phyloP scores from a whole-genome alignment of 2,797 vertebrate genomes.

The Crocidura indochinensis region DNA sequence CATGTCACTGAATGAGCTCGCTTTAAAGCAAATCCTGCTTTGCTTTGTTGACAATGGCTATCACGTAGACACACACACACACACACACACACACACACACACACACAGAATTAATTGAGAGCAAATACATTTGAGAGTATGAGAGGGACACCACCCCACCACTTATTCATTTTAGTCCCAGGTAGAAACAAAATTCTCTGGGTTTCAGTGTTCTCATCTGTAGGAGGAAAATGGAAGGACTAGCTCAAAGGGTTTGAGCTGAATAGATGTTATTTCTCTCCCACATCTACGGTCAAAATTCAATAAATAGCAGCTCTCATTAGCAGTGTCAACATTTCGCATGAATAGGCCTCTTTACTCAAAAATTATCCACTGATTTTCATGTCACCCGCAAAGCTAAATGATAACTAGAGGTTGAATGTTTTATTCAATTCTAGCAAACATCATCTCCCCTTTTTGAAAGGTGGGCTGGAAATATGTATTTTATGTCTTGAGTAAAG shows the following conservation, averaged over 20 bases:
- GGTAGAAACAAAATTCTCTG: not conserved
- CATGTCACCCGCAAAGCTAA: not conserved
- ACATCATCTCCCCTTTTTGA: conserved; percentile 28
- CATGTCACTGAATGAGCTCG: not conserved
- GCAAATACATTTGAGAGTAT: not conserved
- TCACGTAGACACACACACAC: too few relatives aligned
- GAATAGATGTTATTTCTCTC: not conserved
- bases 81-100: too few relatives aligned
- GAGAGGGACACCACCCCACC: not conserved
- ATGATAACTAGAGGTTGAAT: not conserved
- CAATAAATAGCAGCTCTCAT: not conserved
- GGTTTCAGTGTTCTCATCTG: not conserved
- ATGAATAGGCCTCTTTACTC: not conserved
- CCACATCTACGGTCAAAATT: not conserved
- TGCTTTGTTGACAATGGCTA: too few relatives aligned
- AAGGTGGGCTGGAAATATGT: conserved; percentile 11
- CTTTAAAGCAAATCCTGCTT: not conserved
- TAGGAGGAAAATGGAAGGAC: not conserved
- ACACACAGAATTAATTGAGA: not conserved
- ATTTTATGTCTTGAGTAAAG: not conserved
- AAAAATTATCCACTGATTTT: not conserved
- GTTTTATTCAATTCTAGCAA: conserved; percentile 9
- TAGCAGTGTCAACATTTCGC: not conserved
- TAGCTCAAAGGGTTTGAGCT: not conserved
- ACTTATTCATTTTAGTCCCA: not conserved